Evolutionary conservation across 2,113 vertebrate species (phyloP).

Genomic region (Hippolais icterina): DNA sequence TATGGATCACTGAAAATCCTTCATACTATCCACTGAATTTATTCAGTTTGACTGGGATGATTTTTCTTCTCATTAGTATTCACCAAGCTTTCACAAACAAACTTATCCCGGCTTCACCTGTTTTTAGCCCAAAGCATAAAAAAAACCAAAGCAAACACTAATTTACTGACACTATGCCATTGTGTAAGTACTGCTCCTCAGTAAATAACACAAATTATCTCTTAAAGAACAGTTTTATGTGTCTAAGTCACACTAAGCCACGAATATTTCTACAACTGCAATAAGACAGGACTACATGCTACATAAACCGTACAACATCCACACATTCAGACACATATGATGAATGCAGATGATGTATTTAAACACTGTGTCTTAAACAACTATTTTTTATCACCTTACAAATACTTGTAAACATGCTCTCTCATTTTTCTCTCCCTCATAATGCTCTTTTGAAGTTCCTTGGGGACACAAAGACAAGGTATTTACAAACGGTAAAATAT

Average conservation of each 20-base stretch:
- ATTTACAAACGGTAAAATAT: neutral
- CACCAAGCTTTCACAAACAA: slow-evolving; percentile 23
- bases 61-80: slow-evolving; percentile 66
- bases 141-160: neutral
- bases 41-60: slow-evolving; percentile 32
- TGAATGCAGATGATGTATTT: neutral
- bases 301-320: neutral
- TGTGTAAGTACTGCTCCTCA: neutral
- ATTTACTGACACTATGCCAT: neutral
- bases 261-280: neutral
- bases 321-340: neutral
- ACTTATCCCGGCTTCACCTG: neutral
- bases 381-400: neutral
- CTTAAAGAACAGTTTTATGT: neutral
- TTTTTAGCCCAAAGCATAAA: neutral
- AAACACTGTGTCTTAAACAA: neutral
- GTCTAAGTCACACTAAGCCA: neutral
- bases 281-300: neutral
- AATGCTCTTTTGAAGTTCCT: neutral
- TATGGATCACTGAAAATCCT: slow-evolving; percentile 69
- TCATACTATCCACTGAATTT: slow-evolving; percentile 33
- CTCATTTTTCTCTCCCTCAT: neutral
- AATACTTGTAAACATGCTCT: neutral
- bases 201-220: neutral
- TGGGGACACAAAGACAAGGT: neutral